Evolutionary conservation across 2,797 vertebrate genomes (phyloP).

Genomic region (Dendrocincla fuliginosa): DNA sequence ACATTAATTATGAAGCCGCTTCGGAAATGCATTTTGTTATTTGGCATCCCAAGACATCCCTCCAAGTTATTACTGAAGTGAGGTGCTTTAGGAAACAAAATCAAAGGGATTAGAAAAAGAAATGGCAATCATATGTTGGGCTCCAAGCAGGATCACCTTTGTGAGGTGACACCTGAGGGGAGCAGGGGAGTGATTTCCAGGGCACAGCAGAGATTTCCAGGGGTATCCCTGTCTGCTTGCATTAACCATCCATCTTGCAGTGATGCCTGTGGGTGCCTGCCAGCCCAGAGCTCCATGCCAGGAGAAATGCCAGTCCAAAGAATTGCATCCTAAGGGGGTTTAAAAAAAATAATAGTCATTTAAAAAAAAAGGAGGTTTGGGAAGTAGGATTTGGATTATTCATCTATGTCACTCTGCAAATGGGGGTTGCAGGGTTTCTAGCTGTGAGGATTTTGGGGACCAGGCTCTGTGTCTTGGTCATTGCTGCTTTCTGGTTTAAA

Average conservation of each 20-base stretch:
- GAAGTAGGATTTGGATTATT: background rate
- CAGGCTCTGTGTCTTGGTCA: rapidly evolving
- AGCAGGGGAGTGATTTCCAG: background rate
- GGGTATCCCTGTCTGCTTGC: background rate
- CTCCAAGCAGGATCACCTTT: background rate
- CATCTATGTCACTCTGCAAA: background rate
- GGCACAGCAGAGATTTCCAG: background rate
- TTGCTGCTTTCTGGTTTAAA: background rate
- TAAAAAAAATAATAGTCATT: background rate
- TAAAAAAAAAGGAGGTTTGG: too few species aligned
- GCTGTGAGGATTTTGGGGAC: background rate
- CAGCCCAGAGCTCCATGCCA: background rate
- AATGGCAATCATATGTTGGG: background rate
- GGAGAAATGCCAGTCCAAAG: background rate
- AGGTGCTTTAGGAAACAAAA: slow-evolving; percentile 19
- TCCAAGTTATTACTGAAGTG: slow-evolving; percentile 59
- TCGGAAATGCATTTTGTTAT: slow-evolving; percentile 75
- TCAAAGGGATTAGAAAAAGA: background rate
- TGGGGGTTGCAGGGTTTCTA: background rate
- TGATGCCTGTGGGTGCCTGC: background rate
- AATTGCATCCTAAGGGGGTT: background rate
- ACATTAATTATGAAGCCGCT: slow-evolving; percentile 81
- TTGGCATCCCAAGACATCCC: slow-evolving; percentile 70
- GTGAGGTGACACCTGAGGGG: background rate
- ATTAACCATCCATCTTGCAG: background rate